Base-by-base conservation (phyloP, 2,113 vertebrate genomes). In the Penelope pileata region DNA sequence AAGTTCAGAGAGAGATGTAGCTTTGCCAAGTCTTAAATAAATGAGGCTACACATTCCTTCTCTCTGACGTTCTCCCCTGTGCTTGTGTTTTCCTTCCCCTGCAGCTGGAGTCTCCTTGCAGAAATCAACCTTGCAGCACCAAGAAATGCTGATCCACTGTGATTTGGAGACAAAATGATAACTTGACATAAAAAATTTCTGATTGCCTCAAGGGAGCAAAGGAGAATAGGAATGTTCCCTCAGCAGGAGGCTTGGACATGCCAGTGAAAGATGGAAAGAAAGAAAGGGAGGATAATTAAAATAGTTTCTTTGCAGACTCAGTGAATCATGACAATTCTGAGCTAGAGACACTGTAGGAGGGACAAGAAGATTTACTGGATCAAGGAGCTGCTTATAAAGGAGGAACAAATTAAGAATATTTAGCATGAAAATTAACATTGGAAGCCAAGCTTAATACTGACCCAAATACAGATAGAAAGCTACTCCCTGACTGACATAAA, bases 351-450 rank as follows among this genome's bases (percentile, higher is more conserved):
- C 82, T 9, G 68, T 69, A 96, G 93, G 94, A 95, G 62, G 70
- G 94, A 95, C 88, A 68, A 91, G 91, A 91, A 95, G 68, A 96
- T 94, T 89, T 94, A 91, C 69, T 76, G 85, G 84, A 94, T 92
- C 76, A 90, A 40, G 93, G 56, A 90, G 40, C 32, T 91, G 58
- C 67, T 95, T 88, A 94, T 63, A 90, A 92, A 84, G 72, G 92
- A 86, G 70, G 85, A 95, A 91, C 59, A 95, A 95, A 96, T 90
- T 94, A 95, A 83, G 86, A 93, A 84, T 91, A 93, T 93, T 96
- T 95, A 97, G 60, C 86, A 79, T 40, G 45, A 88, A 79, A 94
- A 93, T 77, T 87, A 95, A 74, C 67, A 62, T 43, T 81, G 38
- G 56, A 85, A 97, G 91, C 91, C 93, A 64, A 93, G 91, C 83